Percentiles rank a stretch among this genome's conserved stretches.
Evolutionary conservation across 2,113 vertebrate genomes (phyloP).

Genomic region (Anoplopoma fimbria): DNA sequence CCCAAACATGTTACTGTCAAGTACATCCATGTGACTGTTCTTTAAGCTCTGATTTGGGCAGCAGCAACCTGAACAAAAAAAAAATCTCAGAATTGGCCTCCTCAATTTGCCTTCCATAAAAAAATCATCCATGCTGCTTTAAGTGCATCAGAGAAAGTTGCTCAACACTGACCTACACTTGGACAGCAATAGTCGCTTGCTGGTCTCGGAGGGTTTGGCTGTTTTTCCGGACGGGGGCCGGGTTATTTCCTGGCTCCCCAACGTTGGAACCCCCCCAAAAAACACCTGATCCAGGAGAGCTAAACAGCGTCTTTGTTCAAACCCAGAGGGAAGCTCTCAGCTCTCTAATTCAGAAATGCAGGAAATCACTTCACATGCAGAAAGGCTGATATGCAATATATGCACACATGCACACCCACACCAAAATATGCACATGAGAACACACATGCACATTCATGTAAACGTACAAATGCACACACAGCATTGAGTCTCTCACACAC

Average conservation of each 20-base stretch:
- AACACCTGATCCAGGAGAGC: constrained; percentile 19
- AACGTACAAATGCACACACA: background rate
- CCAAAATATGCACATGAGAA: background rate
- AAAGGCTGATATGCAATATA: background rate
- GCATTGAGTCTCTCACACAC: constrained; percentile 11
- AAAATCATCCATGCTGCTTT: background rate
- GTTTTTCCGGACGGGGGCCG: constrained; percentile 5
- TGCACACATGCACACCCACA: background rate
- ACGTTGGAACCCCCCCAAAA: background rate
- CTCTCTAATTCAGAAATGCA: constrained; percentile 6
- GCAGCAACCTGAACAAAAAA: background rate
- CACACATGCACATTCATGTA: background rate
- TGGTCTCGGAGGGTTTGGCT: background rate
- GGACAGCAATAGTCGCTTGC: too few species aligned
- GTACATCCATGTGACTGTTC: background rate
- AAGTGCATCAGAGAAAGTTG: background rate
- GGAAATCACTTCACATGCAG: constrained; percentile 20
- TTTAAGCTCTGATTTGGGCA: background rate
- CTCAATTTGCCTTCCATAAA: background rate
- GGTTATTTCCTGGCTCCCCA: constrained; percentile 31
- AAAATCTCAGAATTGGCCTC: background rate
- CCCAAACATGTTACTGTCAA: background rate
- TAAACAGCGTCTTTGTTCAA: constrained; percentile 1
- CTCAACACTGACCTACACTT: background rate
- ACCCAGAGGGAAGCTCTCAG: background rate